phyloP scores from a whole-genome alignment of 1,140 invertebrate genomes.

The Penaeus chinensis region DNA sequence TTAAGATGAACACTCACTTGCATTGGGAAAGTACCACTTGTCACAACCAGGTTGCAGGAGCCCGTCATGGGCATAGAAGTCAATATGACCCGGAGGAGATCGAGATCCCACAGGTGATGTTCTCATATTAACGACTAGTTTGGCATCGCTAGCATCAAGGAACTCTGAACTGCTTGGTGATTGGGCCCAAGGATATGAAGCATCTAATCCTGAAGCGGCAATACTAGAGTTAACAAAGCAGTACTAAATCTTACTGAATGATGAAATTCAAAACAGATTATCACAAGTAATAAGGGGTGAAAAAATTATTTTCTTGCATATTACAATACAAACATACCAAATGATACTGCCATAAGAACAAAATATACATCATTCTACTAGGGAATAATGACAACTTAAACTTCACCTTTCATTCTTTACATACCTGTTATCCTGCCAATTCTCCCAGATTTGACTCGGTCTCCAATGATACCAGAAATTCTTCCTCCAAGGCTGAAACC shows the following conservation, averaged over 20 bases:
- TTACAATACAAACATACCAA: too few relatives aligned
- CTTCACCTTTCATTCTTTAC: neutral
- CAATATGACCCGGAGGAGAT: constrained; percentile 42
- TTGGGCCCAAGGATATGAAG: constrained; percentile 38
- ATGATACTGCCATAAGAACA: too few relatives aligned
- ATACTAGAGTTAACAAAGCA: too few relatives aligned
- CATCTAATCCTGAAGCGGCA: constrained; percentile 23
- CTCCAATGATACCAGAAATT: constrained; percentile 39
- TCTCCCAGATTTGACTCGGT: constrained; percentile 24
- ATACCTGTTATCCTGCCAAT: constrained; percentile 50
- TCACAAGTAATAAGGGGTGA: too few relatives aligned
- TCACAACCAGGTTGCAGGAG: constrained; percentile 32
- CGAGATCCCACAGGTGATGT: constrained; percentile 20
- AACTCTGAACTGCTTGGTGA: constrained; percentile 30
- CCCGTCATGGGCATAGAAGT: constrained; percentile 42
- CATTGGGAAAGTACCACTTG: constrained; percentile 29
- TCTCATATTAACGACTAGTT: constrained; percentile 35
- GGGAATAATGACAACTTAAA: too few relatives aligned
- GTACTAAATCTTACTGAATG: too few relatives aligned
- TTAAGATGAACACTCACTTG: constrained; percentile 1
- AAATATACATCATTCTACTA: too few relatives aligned
- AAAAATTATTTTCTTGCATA: too few relatives aligned
- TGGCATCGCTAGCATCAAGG: constrained; percentile 34
- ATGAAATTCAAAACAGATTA: too few relatives aligned
- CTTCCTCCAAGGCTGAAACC: constrained; percentile 45